Percentiles rank a stretch among this genome's conserved stretches.
phyloP scores from a whole-genome alignment of 1,140 invertebrate genomes.

The Ips typographus region DNA sequence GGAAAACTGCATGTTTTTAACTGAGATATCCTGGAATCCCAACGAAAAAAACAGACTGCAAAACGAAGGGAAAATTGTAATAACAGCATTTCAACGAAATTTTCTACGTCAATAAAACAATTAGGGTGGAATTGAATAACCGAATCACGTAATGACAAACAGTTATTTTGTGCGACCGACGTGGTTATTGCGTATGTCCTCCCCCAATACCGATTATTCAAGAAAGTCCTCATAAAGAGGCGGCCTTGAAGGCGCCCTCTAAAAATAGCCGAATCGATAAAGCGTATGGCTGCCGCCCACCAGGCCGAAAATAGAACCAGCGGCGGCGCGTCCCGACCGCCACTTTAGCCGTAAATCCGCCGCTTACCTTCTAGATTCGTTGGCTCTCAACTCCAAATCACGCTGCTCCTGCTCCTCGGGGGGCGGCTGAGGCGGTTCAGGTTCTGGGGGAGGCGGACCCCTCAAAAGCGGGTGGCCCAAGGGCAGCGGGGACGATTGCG shows the following conservation, averaged over 20 bases:
- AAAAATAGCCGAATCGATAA: constrained; percentile 39
- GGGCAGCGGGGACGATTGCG: constrained; percentile 91
- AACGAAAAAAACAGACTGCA: too few relatives aligned
- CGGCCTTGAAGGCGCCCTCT: constrained; percentile 31
- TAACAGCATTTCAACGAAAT: too few relatives aligned
- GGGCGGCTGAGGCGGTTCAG: constrained; percentile 45
- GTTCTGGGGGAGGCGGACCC: constrained; percentile 53
- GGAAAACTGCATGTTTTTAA: too few relatives aligned
- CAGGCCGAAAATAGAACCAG: constrained; percentile 34
- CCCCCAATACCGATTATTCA: constrained; percentile 18
- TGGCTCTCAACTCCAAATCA: constrained; percentile 51
- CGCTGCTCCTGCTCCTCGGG: constrained; percentile 57
- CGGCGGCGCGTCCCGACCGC: constrained; percentile 1
- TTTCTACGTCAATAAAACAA: too few relatives aligned
- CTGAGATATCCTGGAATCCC: too few relatives aligned
- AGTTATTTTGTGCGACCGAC: background rate
- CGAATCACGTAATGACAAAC: background rate
- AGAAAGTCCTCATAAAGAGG: constrained; percentile 10
- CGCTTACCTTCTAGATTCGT: constrained; percentile 53
- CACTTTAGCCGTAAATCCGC: background rate
- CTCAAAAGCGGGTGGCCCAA: constrained; percentile 92
- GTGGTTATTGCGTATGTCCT: background rate
- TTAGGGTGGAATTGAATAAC: background rate
- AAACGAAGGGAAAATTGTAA: too few relatives aligned
- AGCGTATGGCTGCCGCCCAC: constrained; percentile 32